Evolutionary conservation across 2,888 invertebrate genomes (phyloP), one percentile per base, ranked within the genome.

Genomic region (Drosophila niveifrons): DNA sequence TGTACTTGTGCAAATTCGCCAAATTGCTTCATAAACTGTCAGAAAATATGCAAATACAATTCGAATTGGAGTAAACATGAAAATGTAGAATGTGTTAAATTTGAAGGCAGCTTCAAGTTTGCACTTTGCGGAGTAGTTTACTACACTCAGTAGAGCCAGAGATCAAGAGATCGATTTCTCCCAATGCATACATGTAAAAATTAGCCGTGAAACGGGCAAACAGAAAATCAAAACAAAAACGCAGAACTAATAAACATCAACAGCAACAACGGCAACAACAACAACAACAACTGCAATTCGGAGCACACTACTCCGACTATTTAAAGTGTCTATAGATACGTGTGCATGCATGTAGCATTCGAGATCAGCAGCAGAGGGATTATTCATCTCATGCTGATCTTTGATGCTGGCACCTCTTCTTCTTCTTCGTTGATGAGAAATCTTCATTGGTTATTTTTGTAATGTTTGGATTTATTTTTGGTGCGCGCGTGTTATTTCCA

Each of bases 401-500:
- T 73, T 76, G 66, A 53, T 69, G 67, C 47, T 58, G 31, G 44
- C 59, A 55, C 46, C 3, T 44, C 48, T 41, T 69, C 56, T 56
- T 57, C 69, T 57, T 66, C 53, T 44, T 31, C 29, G 28, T 66
- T 18, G 58, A 39, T 62, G 13, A 78, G 52, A 75, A 64, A 70
- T 84, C 75, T 72, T 69, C 69, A 47, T 59, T 66, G 58, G 80
- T 74, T 88, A 88, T 84, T 88, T 86, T 84, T 70, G 89, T 80
- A 86, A 80, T 86, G 87, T 89, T 80, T 84, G 89, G 68, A 70
- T 83, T 80, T 84, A 86, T 88, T 86, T 84, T 83, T 80, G 87
- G 87, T 78, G 58, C 67, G 68, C 75, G 65, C 75, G 62, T 34
- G 23, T 67, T 79, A 67, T 77, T 66, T 68, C 77, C 72, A 87